Percentiles rank a stretch among this genome's conserved stretches.
Conservation (phyloP, 1,140 invertebrate genomes). For the Drosophila athabasca region DNA sequence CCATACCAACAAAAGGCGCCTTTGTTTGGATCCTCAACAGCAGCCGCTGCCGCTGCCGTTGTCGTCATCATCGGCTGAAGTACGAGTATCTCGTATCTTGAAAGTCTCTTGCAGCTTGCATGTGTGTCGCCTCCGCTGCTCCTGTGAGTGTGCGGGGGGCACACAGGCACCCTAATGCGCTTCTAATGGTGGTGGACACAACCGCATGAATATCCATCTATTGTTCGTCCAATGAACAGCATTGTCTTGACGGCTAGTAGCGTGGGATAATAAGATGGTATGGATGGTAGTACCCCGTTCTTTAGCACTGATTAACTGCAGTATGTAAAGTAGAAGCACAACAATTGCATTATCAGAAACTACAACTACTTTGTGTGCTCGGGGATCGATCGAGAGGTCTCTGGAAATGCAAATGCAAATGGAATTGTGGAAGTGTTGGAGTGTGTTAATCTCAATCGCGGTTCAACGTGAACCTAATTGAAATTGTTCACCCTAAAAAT, state of each 20-base stretch:
- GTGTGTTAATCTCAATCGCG: conserved; percentile 53
- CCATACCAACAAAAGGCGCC: conserved; percentile 50
- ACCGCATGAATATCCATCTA: conserved; percentile 58
- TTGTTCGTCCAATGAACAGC: conserved; percentile 46
- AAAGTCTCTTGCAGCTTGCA: conserved; percentile 36
- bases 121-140: conserved; percentile 34
- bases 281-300: neutral
- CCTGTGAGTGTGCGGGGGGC: conserved; percentile 47
- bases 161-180: conserved; percentile 54
- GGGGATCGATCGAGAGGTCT: too few relatives aligned
- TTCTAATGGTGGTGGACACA: conserved; percentile 52
- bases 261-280: conserved; percentile 24
- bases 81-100: conserved; percentile 25
- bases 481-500: conserved; percentile 66
- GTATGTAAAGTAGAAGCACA: conserved; percentile 35
- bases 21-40: conserved; percentile 56
- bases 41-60: conserved; percentile 21
- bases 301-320: conserved; percentile 6
- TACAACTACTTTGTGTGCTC: conserved; percentile 23
- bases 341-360: conserved; percentile 56
- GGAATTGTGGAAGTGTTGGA: conserved; percentile 2
- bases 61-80: conserved; percentile 15
- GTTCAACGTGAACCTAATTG: conserved; percentile 63
- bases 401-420: too few relatives aligned
- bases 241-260: conserved; percentile 24